Evolutionary conservation across 2,888 invertebrate genomes (phyloP).

Genomic region (Globia sparganii): DNA sequence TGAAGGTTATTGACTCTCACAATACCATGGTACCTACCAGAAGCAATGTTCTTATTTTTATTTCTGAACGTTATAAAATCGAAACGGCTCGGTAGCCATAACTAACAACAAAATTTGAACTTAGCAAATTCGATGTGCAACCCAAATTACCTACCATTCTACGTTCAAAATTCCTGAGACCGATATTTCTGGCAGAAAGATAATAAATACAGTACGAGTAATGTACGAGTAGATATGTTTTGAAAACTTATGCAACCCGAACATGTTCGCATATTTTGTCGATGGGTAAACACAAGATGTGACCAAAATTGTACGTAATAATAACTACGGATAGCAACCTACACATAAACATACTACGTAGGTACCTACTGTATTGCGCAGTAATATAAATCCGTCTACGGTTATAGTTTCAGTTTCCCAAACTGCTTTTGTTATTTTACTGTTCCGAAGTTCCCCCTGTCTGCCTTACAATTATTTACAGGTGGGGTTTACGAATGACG

Average conservation of each 20-base stretch:
- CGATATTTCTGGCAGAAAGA: not conserved
- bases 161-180: slow-evolving; percentile 11
- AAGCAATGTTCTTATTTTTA: not conserved
- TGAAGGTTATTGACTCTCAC: slow-evolving; percentile 14
- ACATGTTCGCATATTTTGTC: slow-evolving; percentile 4
- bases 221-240: slow-evolving; percentile 11
- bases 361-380: slow-evolving; percentile 24
- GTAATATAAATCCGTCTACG: slow-evolving; percentile 16
- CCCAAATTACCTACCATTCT: slow-evolving; percentile 8
- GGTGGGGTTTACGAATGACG: slow-evolving; percentile 16
- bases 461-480: slow-evolving; percentile 8
- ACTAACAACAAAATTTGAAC: not conserved
- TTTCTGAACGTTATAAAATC: not conserved
- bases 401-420: slow-evolving; percentile 17
- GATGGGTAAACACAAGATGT: slow-evolving; percentile 8
- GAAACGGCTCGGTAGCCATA: not conserved
- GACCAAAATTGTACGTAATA: slow-evolving; percentile 17
- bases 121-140: slow-evolving; percentile 4
- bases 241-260: slow-evolving; percentile 4
- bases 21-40: not conserved
- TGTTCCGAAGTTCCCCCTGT: slow-evolving; percentile 7
- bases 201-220: slow-evolving; percentile 11
- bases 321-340: slow-evolving; percentile 22
- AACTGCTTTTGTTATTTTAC: slow-evolving; percentile 16
- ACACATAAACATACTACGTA: slow-evolving; percentile 13